These are phyloP conservation scores for Reticulitermes lucifugus DNA, from an alignment of 2,888 invertebrate species.

Conservation along the genomic window DNA sequence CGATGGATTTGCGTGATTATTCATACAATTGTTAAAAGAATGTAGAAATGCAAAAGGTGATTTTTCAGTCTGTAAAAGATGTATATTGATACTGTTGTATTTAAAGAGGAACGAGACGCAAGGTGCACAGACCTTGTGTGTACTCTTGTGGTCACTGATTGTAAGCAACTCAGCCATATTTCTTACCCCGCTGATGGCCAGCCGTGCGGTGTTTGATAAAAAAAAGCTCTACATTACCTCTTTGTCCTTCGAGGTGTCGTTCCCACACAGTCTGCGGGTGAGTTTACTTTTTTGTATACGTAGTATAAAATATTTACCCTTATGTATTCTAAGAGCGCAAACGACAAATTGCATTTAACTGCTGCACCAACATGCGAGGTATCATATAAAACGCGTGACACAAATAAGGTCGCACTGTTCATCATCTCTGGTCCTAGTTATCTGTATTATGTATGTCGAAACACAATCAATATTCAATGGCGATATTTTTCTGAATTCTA, in stretches of 20 bases:
- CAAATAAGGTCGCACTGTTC: no score
- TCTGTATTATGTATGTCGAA: no score
- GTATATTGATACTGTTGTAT: not conserved
- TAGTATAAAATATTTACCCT: not conserved
- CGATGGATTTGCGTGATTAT: not conserved
- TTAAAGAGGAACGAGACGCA: not conserved
- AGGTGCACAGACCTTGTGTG: not conserved
- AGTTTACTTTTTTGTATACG: not conserved
- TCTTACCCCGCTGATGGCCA: not conserved
- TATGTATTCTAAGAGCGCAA: not conserved
- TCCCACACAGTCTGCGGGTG: not conserved
- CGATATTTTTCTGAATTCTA: no score
- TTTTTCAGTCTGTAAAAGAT: not conserved
- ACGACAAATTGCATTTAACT: not conserved
- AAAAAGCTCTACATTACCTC: not conserved
- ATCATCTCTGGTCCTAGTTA: no score
- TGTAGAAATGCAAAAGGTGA: not conserved
- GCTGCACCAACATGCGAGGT: not conserved
- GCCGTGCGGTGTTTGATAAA: not conserved
- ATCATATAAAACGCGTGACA: not conserved
- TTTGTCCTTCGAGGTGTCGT: not conserved
- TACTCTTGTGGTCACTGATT: not conserved
- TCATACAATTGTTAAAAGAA: not conserved
- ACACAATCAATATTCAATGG: no score
- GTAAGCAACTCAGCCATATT: not conserved